A percentile compares a stretch with the other conserved stretches of the same genome.
Conservation (phyloP, 1,140 invertebrate species). For the Monomorium pharaonis region DNA sequence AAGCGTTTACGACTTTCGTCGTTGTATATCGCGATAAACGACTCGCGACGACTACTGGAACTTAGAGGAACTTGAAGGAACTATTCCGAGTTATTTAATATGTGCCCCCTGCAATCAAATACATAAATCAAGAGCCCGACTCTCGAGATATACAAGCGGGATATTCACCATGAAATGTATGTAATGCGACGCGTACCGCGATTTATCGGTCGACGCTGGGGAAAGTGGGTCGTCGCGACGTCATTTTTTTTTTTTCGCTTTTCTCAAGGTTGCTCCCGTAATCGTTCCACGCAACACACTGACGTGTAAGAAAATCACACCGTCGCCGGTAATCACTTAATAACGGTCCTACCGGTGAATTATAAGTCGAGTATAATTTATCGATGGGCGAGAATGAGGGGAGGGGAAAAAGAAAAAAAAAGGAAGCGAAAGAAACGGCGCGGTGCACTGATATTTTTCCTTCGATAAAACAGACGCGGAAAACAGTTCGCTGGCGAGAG, state of each 20-base stretch:
- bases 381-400: not conserved
- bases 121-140: not conserved
- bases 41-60: not conserved
- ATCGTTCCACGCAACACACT: not conserved
- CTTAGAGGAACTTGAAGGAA: not conserved
- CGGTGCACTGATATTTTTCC: not conserved
- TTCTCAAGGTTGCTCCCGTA: slow-evolving; percentile 10
- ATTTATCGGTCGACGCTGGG: slow-evolving; percentile 22
- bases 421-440: not conserved
- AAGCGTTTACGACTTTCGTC: not conserved
- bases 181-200: not conserved
- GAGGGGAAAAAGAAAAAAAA: not conserved
- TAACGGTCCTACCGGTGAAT: slow-evolving; percentile 16
- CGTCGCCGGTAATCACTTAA: slow-evolving; percentile 16
- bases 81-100: slow-evolving; percentile 12
- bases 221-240: slow-evolving; percentile 31
- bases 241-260: slow-evolving; percentile 10
- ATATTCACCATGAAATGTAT: not conserved
- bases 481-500: not conserved
- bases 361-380: slow-evolving; percentile 21
- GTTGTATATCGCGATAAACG: not conserved
- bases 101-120: not conserved
- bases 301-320: not conserved
- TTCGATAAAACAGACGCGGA: not conserved
- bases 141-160: not conserved